phyloP scores from a whole-genome alignment of 2,113 vertebrate species.

The Erythrolamprus reginae region DNA sequence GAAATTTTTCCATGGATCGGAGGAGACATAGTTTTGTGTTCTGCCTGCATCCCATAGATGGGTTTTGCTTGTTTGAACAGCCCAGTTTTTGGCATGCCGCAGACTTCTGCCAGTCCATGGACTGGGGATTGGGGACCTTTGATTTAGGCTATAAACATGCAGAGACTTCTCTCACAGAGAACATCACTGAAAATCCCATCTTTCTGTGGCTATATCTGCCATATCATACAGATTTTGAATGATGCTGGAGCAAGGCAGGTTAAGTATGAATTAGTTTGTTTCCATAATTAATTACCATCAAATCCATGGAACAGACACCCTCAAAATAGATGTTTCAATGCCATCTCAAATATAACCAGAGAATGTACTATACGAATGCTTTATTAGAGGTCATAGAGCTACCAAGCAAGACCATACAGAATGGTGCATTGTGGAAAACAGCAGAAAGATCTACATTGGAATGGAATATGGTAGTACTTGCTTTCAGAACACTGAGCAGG shows the following conservation, averaged over 20 bases:
- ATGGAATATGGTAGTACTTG: background rate
- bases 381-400: background rate
- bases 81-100: too few relatives aligned
- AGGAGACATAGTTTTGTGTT: too few relatives aligned
- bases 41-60: too few relatives aligned
- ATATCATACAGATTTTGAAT: background rate
- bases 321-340: background rate
- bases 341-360: background rate
- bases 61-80: too few relatives aligned
- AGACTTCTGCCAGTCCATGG: too few relatives aligned
- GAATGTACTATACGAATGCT: background rate
- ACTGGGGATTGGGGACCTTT: too few relatives aligned
- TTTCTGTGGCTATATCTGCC: background rate
- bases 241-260: background rate
- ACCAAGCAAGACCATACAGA: background rate
- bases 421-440: background rate
- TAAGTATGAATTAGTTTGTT: background rate
- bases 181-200: background rate
- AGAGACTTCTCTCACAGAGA: background rate
- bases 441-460: background rate
- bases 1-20: too few relatives aligned
- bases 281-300: background rate
- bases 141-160: background rate
- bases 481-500: background rate
- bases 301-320: background rate